A percentile compares a stretch with the other conserved stretches of the same genome.
These are phyloP conservation scores for Brachyistius frenatus DNA, from an alignment of 2,113 vertebrate species.

Conservation along the genomic window DNA sequence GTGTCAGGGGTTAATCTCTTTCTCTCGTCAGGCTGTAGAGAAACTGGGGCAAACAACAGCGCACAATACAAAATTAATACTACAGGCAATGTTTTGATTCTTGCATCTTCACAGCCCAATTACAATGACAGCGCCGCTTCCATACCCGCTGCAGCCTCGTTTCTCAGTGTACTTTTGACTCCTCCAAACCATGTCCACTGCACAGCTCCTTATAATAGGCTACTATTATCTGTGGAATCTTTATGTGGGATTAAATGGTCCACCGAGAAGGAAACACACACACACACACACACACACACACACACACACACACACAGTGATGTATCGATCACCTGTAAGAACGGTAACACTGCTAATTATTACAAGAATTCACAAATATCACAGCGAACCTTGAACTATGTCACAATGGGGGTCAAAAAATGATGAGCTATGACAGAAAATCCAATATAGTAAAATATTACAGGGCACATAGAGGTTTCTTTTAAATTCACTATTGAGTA, in stretches of 20 bases:
- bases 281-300: too few relatives aligned
- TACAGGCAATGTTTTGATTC: constrained; percentile 59
- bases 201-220: background rate
- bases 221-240: too few relatives aligned
- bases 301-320: background rate
- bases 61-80: constrained; percentile 73
- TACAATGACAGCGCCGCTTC: constrained; percentile 14
- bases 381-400: background rate
- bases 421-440: background rate
- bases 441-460: background rate
- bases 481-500: background rate
- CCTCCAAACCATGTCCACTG: background rate
- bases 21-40: constrained; percentile 55
- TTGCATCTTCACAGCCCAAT: constrained; percentile 3
- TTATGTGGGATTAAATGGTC: too few relatives aligned
- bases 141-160: background rate
- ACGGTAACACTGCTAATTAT: background rate
- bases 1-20: constrained; percentile 74
- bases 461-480: background rate
- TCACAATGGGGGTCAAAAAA: background rate
- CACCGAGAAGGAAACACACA: too few relatives aligned
- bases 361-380: background rate
- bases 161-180: background rate
- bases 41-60: constrained; percentile 77
- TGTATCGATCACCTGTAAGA: background rate